A percentile compares a stretch with the other conserved stretches of the same genome.
These are phyloP conservation scores for Gallirallus australis DNA, from an alignment of 2,797 vertebrate species.

Conservation along the genomic window DNA sequence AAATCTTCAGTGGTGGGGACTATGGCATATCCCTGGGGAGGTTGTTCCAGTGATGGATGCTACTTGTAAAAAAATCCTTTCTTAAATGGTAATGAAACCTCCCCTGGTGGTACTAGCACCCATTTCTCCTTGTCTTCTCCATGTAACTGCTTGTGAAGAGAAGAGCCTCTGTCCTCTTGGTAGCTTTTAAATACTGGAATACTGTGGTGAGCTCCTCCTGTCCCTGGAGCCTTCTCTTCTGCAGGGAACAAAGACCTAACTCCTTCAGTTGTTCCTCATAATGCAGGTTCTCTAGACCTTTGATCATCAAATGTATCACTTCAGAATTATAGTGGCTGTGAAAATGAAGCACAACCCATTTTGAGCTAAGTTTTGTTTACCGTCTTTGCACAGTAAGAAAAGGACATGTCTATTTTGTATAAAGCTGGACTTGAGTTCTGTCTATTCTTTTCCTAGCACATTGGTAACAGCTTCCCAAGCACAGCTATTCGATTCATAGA, in stretches of 20 bases:
- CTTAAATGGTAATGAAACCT: not conserved
- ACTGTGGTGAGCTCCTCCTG: not conserved
- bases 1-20: not conserved
- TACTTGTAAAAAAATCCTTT: not conserved
- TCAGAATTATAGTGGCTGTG: not conserved
- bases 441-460: not conserved
- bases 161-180: not conserved
- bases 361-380: not conserved
- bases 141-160: not conserved
- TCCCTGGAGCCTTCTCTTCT: not conserved
- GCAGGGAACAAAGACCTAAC: not conserved
- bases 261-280: not conserved
- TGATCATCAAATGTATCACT: not conserved
- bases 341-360: not conserved
- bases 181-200: not conserved
- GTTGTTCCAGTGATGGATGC: not conserved
- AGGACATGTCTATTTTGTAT: not conserved
- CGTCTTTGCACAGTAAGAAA: not conserved
- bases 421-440: not conserved
- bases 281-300: not conserved
- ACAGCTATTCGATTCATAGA: not conserved
- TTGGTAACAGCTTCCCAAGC: not conserved
- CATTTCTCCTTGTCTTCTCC: not conserved
- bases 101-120: no score
- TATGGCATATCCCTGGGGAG: not conserved